A percentile compares a stretch with the other conserved stretches of the same genome.
phyloP scores from a whole-genome alignment of 2,888 invertebrate genomes.

The Dilophus febrilis region DNA sequence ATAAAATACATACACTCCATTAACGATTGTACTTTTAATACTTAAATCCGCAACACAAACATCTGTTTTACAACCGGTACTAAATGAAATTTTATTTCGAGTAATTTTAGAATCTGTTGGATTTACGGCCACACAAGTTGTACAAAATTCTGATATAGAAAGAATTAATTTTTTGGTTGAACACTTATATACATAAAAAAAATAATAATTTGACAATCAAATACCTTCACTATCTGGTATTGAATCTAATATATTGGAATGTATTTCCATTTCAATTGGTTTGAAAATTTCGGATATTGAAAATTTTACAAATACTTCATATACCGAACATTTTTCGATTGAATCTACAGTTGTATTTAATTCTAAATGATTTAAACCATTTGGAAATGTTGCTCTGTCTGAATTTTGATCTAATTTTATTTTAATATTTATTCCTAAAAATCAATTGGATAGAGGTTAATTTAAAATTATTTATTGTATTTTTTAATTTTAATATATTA shows the following conservation, averaged over 20 bases:
- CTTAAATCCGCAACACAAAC: conserved; percentile 27
- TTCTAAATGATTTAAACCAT: conserved; percentile 20
- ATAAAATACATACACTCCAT: background rate
- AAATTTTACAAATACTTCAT: conserved; percentile 23
- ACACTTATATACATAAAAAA: background rate
- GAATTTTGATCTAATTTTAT: conserved; percentile 21
- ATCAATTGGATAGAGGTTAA: background rate
- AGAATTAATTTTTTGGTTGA: too few species aligned
- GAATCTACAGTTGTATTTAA: conserved; percentile 22
- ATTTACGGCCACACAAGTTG: conserved; percentile 27
- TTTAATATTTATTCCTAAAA: background rate
- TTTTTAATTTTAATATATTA: background rate
- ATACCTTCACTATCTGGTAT: conserved; percentile 25
- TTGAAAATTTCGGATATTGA: conserved; percentile 28
- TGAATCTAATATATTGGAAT: conserved; percentile 22
- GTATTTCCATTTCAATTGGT: conserved; percentile 27
- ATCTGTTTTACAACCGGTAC: conserved; percentile 26
- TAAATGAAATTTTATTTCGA: conserved; percentile 26
- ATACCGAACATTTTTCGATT: conserved; percentile 22
- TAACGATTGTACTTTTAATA: too few species aligned
- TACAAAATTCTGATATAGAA: conserved; percentile 27
- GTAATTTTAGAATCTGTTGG: conserved; percentile 22
- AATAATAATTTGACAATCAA: background rate
- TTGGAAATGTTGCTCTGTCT: conserved; percentile 21
- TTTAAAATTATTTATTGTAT: background rate